phyloP scores from a whole-genome alignment of 1,140 invertebrate species.

The Elysia chlorotica region DNA sequence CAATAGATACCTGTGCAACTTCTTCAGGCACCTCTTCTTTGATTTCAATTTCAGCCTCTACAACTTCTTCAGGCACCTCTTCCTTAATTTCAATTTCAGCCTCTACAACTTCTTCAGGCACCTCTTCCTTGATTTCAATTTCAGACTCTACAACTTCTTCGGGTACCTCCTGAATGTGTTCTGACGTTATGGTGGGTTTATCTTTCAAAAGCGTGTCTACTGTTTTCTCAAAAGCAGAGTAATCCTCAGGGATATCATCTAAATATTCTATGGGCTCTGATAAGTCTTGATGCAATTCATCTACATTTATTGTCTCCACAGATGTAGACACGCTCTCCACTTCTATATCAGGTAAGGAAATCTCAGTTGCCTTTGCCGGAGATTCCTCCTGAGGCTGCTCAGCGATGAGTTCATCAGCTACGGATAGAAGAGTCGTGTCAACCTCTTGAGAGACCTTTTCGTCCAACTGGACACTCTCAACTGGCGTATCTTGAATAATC shows the following conservation, averaged over 20 bases:
- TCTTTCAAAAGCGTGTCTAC: not conserved
- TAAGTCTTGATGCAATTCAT: too few species aligned
- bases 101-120: conserved; percentile 13
- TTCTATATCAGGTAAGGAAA: too few species aligned
- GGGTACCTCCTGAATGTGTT: not conserved
- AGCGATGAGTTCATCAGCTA: too few species aligned
- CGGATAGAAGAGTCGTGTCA: too few species aligned
- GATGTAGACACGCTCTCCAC: too few species aligned
- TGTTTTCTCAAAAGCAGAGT: not conserved
- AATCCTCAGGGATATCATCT: not conserved
- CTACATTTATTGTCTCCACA: too few species aligned
- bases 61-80: conserved; percentile 10
- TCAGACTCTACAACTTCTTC: not conserved
- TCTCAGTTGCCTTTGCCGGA: not conserved
- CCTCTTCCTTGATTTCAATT: not conserved
- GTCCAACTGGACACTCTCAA: too few species aligned
- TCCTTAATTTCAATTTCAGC: conserved; percentile 21
- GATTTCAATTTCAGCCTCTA: not conserved
- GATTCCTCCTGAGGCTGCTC: not conserved
- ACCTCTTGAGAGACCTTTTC: too few species aligned
- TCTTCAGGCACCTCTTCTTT: conserved; percentile 9
- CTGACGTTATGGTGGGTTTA: not conserved
- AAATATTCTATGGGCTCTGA: too few species aligned
- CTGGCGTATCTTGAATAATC: too few species aligned
- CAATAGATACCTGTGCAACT: not conserved